Evolutionary conservation across 2,113 vertebrate species (phyloP), one percentile per base, ranked within the genome.

Genomic region (Oreamnos americanus): DNA sequence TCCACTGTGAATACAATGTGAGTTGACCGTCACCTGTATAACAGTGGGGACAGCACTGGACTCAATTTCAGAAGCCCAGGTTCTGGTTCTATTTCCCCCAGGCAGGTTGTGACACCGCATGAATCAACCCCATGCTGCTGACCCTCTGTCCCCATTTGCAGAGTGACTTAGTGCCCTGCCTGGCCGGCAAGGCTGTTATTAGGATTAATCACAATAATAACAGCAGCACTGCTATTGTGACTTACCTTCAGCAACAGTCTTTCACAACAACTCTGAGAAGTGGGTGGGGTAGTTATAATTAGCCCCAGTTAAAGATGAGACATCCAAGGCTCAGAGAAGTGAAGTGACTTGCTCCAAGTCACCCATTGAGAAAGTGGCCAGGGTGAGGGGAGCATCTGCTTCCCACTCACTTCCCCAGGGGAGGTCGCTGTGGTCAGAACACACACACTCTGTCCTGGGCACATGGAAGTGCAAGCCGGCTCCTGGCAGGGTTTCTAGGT

Each of bases 261-360:
- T 94, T 95, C 85, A 85, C 64, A 67, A 16, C 39, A 67, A 16
- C 39, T 39, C n/a, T 15, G 26, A 58, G 47, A 89, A 30, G 82
- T 86, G 4, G 87, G 76, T 25, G 45, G n/a, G 53, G 93, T 71
- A 9, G 67, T 83, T 76, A 39, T 92, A 94, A 94, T 94, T 76
- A 93, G 58, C 79, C 51, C 45, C 85, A 71, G 96, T 97, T 96
- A 96, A 91, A 92, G 90, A 87, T 78, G 94, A 97, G 87, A 89
- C 86, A 89, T 39, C 49, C 57, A 33, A 26, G 53, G 21, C 92
- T 95, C 94, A 84, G 90, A 90, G 78, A 83, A 82, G 87, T 60
- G 47, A 92, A 57, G 43, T 64, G 47, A 76, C 57, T 78, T 25
- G n/a, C 51, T 13, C 43, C n/a, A 45, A 49, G 91, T 78, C 33